Percentiles rank a stretch among this genome's conserved stretches.
Conservation (phyloP, 2,113 vertebrate species). For the Steatornis caripensis region DNA sequence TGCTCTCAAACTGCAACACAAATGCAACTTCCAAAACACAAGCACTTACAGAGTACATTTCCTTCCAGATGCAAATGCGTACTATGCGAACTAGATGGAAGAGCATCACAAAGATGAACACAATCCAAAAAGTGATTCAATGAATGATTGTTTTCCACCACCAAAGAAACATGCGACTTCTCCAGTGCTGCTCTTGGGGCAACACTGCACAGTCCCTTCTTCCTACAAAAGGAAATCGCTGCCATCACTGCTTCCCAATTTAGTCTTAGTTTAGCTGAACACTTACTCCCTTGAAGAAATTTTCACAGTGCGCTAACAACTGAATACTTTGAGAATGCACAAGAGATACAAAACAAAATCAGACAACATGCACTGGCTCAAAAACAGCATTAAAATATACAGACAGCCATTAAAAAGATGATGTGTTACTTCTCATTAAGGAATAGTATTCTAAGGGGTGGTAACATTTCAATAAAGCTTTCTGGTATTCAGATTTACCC, state of each 20-base stretch:
- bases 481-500: neutral
- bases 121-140: neutral
- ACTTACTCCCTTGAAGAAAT: neutral
- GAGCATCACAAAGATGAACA: neutral
- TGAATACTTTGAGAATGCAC: neutral
- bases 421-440: neutral
- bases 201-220: neutral
- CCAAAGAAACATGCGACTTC: neutral
- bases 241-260: neutral
- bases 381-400: neutral
- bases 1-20: neutral
- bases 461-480: neutral
- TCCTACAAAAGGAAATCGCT: neutral
- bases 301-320: neutral
- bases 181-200: neutral
- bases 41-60: neutral
- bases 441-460: neutral
- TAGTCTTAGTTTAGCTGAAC: neutral
- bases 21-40: neutral
- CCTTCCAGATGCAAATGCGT: neutral
- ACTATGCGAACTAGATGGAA: neutral
- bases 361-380: neutral
- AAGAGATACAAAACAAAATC: neutral
- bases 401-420: neutral
- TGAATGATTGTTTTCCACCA: neutral